Evolutionary conservation across 2,888 invertebrate genomes (phyloP), one percentile per base, ranked within the genome.

Genomic region (Amiota minor): DNA sequence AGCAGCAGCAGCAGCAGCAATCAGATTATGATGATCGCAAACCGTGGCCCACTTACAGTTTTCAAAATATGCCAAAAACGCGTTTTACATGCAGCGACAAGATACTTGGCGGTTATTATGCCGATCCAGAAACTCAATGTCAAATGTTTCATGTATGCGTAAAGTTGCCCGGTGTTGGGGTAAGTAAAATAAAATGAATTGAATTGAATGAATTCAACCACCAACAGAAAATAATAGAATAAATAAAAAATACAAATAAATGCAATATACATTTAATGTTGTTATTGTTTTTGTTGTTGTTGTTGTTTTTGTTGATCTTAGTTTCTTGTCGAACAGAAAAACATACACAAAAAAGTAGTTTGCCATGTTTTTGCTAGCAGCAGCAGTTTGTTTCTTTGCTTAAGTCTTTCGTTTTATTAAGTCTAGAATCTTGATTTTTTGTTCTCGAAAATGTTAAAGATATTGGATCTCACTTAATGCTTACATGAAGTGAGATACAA

Each of bases 131-230:
- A 88, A 94, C 96, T 47, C 94, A 95, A 87, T 96, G 96, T 90
- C 96, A 96, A 88, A 95, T 96, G 91, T 96, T 96, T 90, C 96
- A 96, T 88, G 95, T 96, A 75, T 97, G 97, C 89, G 96, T 96
- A 78, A 94, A 95, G 86, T 94, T 95, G 56, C 94, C 95, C 53
- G 96, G 96, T 79, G 92, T 94, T 67, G 94, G 94, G 84, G 91
- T 92, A 90, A 91, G 91, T 90, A 35, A 14, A 67, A 1, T 10
- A 2, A 53, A 6, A 35, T 55, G 14, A 6, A 35, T 35, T 35
- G 35, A 35, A 35, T 23, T 23, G 2, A 23, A 23, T 23, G 1
- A 3, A 35, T 6, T 35, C 6, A 1, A 23, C 1, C 3, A 55
- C 20, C n/a, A 69, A 74, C 71, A 78, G 70, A 45, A 61, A 71